Percentiles rank a stretch among this genome's conserved stretches.
phyloP scores from a whole-genome alignment of 2,113 vertebrate genomes.

The Ploceus nigricollis region DNA sequence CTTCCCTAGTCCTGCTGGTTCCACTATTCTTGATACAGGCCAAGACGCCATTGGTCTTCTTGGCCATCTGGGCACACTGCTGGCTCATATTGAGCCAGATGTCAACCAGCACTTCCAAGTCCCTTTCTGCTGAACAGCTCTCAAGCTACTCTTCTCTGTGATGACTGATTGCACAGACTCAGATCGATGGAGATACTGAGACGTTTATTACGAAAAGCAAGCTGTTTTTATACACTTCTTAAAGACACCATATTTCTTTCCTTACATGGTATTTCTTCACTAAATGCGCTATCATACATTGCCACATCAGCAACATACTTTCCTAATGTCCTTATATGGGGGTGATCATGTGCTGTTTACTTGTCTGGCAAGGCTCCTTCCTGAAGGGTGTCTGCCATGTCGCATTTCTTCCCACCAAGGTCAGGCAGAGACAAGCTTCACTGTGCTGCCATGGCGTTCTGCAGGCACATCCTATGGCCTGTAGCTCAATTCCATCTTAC shows the following conservation, averaged over 20 bases:
- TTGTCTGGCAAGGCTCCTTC: neutral
- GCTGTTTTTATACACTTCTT: neutral
- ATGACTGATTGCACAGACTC: neutral
- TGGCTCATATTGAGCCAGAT: too few relatives aligned
- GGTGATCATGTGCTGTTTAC: neutral
- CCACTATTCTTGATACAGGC: neutral
- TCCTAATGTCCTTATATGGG: neutral
- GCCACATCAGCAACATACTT: neutral
- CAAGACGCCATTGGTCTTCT: too few relatives aligned
- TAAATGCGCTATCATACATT: neutral
- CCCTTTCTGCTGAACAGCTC: neutral
- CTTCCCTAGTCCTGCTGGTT: neutral
- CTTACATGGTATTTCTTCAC: neutral
- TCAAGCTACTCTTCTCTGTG: neutral
- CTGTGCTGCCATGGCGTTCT: neutral
- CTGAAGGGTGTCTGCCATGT: neutral
- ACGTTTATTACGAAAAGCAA: neutral
- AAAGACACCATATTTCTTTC: neutral
- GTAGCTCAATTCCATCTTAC: neutral
- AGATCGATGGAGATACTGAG: neutral
- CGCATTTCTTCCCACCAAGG: neutral
- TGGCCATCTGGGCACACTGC: too few relatives aligned
- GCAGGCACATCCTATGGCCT: neutral
- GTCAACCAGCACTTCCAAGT: neutral
- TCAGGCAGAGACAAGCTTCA: neutral